Conservation (phyloP, 2,888 invertebrate species). For the Tachina fera region DNA sequence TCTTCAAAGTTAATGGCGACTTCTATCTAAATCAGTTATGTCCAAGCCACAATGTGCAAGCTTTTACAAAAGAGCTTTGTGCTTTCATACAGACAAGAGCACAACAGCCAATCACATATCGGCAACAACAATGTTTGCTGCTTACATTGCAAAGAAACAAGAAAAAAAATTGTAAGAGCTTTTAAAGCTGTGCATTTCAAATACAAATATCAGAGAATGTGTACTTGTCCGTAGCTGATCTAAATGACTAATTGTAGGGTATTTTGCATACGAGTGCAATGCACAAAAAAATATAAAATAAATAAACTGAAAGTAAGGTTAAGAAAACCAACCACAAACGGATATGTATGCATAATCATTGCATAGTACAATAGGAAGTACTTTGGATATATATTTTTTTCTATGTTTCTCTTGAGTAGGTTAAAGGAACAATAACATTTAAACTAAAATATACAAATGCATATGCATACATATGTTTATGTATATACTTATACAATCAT, state of each 20-base stretch:
- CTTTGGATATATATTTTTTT: constrained; percentile 35
- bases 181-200: too few species aligned
- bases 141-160: too few species aligned
- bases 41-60: too few species aligned
- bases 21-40: too few species aligned
- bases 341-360: constrained; percentile 68
- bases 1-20: too few species aligned
- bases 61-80: too few species aligned
- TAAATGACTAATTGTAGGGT: background rate
- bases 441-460: constrained; percentile 4
- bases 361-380: constrained; percentile 61
- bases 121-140: too few species aligned
- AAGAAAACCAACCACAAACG: constrained; percentile 60
- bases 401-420: constrained; percentile 37
- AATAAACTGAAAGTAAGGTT: constrained; percentile 24
- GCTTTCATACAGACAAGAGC: too few species aligned
- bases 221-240: too few species aligned
- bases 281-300: background rate
- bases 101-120: too few species aligned
- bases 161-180: too few species aligned
- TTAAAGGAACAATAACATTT: constrained; percentile 41
- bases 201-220: too few species aligned
- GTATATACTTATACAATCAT: background rate
- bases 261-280: background rate
- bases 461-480: background rate